These are phyloP conservation scores for Aleadryas rufinucha DNA, from an alignment of 2,113 vertebrate genomes.

Conservation along the genomic window DNA sequence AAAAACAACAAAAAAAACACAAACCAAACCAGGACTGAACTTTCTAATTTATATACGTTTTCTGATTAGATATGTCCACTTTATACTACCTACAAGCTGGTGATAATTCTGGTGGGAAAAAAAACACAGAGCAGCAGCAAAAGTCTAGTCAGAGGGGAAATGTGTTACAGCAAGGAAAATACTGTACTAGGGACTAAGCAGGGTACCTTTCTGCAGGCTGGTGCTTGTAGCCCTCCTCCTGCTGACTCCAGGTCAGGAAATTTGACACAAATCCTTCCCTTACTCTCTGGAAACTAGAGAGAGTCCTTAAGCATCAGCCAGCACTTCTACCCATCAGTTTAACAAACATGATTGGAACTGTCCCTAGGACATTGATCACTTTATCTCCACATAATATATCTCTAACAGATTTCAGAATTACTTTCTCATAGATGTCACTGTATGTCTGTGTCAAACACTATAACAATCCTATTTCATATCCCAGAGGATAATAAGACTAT, in stretches of 20 bases:
- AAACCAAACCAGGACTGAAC: fast-evolving
- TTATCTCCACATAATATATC: neutral
- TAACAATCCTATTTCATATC: neutral
- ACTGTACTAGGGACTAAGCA: neutral
- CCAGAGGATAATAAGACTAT: neutral
- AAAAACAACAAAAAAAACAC: neutral
- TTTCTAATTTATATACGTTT: neutral
- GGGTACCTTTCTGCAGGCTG: neutral
- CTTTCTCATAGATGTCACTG: neutral
- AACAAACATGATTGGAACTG: neutral
- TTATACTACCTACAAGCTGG: neutral
- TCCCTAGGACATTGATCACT: neutral
- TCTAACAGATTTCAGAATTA: neutral
- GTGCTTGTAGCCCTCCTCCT: neutral
- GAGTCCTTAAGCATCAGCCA: neutral
- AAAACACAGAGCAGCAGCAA: neutral
- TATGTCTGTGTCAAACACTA: neutral
- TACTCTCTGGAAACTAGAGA: neutral
- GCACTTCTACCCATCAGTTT: fast-evolving
- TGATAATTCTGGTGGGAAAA: neutral
- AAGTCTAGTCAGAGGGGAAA: neutral
- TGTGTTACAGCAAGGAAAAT: neutral
- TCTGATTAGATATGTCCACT: neutral
- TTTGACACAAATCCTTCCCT: neutral
- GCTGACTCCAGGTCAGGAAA: neutral